Evolutionary conservation across 2,113 vertebrate genomes (phyloP).

Genomic region (Indri indri): DNA sequence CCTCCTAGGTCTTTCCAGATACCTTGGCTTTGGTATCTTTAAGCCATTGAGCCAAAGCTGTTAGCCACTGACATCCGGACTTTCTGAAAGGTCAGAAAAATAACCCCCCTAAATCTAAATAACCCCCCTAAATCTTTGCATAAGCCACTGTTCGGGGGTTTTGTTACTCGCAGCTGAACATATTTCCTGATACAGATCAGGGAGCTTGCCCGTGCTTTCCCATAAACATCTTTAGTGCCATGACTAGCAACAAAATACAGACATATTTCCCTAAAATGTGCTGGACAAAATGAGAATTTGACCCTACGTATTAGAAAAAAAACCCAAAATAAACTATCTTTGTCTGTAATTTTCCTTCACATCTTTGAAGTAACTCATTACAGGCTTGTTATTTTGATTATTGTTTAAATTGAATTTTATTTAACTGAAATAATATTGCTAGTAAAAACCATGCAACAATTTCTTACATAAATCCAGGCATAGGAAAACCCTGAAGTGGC

Average conservation of each 20-base stretch:
- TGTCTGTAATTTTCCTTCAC: not conserved
- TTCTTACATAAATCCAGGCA: not conserved
- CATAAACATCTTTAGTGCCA: not conserved
- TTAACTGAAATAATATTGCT: slow-evolving; percentile 16
- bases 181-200: not conserved
- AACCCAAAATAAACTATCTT: not conserved
- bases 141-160: not conserved
- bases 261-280: not conserved
- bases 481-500: not conserved
- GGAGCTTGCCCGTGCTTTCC: not conserved
- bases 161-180: not conserved
- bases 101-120: not conserved
- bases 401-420: not conserved
- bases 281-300: not conserved
- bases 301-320: not conserved
- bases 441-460: not conserved
- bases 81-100: not conserved
- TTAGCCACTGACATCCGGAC: not conserved
- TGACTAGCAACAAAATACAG: not conserved
- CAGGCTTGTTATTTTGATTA: slow-evolving; percentile 10
- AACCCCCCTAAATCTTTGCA: not conserved
- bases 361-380: slow-evolving; percentile 3
- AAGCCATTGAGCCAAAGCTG: not conserved
- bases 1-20: not conserved
- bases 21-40: not conserved